Conservation (phyloP, 2,797 vertebrate species). For the Babyrousa celebensis region DNA sequence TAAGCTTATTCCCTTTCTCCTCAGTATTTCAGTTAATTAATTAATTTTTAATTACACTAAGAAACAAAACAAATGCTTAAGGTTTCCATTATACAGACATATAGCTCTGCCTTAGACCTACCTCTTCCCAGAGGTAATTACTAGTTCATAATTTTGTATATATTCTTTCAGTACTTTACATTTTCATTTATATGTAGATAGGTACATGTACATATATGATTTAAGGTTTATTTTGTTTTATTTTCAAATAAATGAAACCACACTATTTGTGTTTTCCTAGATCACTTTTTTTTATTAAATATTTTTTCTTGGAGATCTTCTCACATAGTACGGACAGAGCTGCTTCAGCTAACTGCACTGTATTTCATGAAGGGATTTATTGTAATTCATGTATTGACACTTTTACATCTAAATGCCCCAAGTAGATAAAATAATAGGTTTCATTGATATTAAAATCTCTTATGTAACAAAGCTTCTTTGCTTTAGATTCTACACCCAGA, state of each 20-base stretch:
- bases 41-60: constrained; percentile 49
- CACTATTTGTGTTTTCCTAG: constrained; percentile 31
- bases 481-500: constrained; percentile 98
- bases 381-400: not conserved
- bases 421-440: constrained; percentile 47
- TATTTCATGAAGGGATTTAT: constrained; percentile 22
- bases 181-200: constrained; percentile 6
- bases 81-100: not conserved
- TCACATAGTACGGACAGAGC: not conserved
- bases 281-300: constrained; percentile 7
- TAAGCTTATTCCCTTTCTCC: constrained; percentile 32
- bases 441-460: constrained; percentile 68
- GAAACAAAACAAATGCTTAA: constrained; percentile 57
- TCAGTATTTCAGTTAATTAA: constrained; percentile 24
- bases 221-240: constrained; percentile 8
- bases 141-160: constrained; percentile 33
- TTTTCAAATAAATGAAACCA: constrained; percentile 56
- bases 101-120: not conserved
- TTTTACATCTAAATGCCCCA: constrained; percentile 53
- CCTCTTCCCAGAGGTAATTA: constrained; percentile 5
- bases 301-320: constrained; percentile 57
- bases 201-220: not conserved
- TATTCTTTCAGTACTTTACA: constrained; percentile 42
- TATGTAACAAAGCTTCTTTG: constrained; percentile 77
- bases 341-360: not conserved